A percentile compares a stretch with the other conserved stretches of the same genome.
phyloP scores from a whole-genome alignment of 2,797 vertebrate genomes.

The Danio kyathit region DNA sequence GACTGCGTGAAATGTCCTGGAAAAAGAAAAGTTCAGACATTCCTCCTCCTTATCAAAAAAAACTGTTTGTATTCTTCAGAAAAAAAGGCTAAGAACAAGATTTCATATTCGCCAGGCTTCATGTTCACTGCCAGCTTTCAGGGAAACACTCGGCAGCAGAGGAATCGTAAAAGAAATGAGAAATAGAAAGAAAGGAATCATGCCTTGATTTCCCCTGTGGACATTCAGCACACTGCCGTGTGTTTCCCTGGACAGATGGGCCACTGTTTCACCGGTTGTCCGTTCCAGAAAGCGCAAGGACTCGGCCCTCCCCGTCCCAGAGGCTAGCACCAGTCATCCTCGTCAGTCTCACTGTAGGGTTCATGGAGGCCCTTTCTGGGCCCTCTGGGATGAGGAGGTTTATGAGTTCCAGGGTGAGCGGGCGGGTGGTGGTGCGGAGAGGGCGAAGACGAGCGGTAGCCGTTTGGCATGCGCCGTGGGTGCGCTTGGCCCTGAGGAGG shows the following conservation, averaged over 20 bases:
- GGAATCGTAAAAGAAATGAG: constrained; percentile 63
- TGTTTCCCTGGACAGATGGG: constrained; percentile 57
- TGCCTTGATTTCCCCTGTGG: constrained; percentile 71
- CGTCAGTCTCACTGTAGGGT: constrained; percentile 91
- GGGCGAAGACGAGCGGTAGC: constrained; percentile 88
- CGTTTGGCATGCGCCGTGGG: constrained; percentile 86
- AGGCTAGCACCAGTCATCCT: constrained; percentile 96
- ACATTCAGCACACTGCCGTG: constrained; percentile 66
- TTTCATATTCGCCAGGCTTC: constrained; percentile 49
- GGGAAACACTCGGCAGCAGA: constrained; percentile 68
- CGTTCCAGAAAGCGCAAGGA: constrained; percentile 21
- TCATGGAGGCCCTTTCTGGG: constrained; percentile 89
- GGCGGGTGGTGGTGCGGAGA: constrained; percentile 79
- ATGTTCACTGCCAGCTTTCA: constrained; percentile 55
- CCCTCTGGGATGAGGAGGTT: constrained; percentile 78
- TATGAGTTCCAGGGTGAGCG: constrained; percentile 73
- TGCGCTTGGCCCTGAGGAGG: constrained; percentile 71
- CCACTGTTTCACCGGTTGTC: constrained; percentile 1
- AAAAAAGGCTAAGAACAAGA: constrained; percentile 64
- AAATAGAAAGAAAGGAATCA: constrained; percentile 71
- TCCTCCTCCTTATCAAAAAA: constrained; percentile 57
- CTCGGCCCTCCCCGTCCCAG: constrained; percentile 69
- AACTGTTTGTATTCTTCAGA: constrained; percentile 65
- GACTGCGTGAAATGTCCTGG: constrained; percentile 66
- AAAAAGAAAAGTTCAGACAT: constrained; percentile 67